Percentiles rank a stretch among this genome's conserved stretches.
phyloP scores from a whole-genome alignment of 1,140 invertebrate species.

The Brachionus sp. region DNA sequence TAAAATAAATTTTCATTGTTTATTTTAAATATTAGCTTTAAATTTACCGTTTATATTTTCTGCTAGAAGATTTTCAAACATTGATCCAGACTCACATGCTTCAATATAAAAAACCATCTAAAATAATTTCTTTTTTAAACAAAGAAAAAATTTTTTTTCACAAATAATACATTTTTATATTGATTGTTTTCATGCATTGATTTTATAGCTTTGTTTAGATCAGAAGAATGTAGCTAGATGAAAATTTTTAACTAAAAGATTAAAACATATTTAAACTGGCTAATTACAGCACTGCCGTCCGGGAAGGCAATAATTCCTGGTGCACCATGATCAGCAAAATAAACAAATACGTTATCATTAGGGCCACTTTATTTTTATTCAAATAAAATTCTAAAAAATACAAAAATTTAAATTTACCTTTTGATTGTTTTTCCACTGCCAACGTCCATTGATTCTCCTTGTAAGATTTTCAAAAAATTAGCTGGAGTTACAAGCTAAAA shows the following conservation, averaged over 20 bases:
- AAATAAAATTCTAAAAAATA: constrained; percentile 25
- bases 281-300: constrained; percentile 48
- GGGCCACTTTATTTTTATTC: constrained; percentile 60
- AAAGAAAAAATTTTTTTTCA: neutral
- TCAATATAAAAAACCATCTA: constrained; percentile 68
- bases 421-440: constrained; percentile 64
- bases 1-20: constrained; percentile 39
- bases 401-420: constrained; percentile 55
- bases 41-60: constrained; percentile 63
- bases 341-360: constrained; percentile 66
- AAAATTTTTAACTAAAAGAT: constrained; percentile 40
- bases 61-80: constrained; percentile 66
- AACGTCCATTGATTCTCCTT: constrained; percentile 60
- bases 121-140: constrained; percentile 17
- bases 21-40: neutral
- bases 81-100: constrained; percentile 69
- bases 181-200: constrained; percentile 61
- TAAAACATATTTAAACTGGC: neutral
- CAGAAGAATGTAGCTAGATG: constrained; percentile 57
- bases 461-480: constrained; percentile 64
- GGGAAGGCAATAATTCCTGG: constrained; percentile 63
- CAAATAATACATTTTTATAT: constrained; percentile 58
- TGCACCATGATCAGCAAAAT: constrained; percentile 69
- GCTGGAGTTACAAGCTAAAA: constrained; percentile 62
- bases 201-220: constrained; percentile 59